A percentile compares a stretch with the other conserved stretches of the same genome.
Evolutionary conservation across 1,140 invertebrate genomes (phyloP).

Genomic region (Zaprionus kolodkinae): DNA sequence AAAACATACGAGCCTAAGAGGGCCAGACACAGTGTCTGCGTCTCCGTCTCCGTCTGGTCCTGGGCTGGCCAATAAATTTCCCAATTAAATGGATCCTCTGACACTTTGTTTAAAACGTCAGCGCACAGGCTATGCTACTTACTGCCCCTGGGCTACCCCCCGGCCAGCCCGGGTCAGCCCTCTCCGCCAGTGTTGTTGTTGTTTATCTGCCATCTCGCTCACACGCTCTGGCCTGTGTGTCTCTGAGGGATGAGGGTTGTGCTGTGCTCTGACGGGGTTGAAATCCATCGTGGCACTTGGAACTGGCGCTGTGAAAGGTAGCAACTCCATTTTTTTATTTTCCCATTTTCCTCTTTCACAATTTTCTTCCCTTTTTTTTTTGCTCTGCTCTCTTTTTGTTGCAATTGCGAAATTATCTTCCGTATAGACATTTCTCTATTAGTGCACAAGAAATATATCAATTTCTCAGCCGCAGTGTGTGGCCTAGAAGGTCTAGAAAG

Average conservation of each 20-base stretch:
- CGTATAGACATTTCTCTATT: conserved; percentile 79
- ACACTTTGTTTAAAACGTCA: conserved; percentile 68
- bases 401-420: conserved; percentile 70
- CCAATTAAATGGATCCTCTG: conserved; percentile 81
- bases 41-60: conserved; percentile 36
- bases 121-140: conserved; percentile 49
- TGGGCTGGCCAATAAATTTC: conserved; percentile 73
- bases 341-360: conserved; percentile 17
- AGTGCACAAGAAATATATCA: conserved; percentile 75
- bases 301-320: conserved; percentile 82
- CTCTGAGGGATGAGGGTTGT: conserved; percentile 72
- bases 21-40: conserved; percentile 75
- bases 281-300: conserved; percentile 62
- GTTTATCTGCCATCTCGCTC: background rate
- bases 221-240: conserved; percentile 17
- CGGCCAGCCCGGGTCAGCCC: too few relatives aligned
- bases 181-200: background rate
- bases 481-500: conserved; percentile 31
- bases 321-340: conserved; percentile 76
- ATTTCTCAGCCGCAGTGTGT: conserved; percentile 66
- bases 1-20: conserved; percentile 65
- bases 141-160: conserved; percentile 58
- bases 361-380: conserved; percentile 34
- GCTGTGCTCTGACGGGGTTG: conserved; percentile 57
- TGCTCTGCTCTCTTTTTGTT: conserved; percentile 39